phyloP scores from a whole-genome alignment of 2,888 invertebrate genomes.

The Anthrax anthrax region DNA sequence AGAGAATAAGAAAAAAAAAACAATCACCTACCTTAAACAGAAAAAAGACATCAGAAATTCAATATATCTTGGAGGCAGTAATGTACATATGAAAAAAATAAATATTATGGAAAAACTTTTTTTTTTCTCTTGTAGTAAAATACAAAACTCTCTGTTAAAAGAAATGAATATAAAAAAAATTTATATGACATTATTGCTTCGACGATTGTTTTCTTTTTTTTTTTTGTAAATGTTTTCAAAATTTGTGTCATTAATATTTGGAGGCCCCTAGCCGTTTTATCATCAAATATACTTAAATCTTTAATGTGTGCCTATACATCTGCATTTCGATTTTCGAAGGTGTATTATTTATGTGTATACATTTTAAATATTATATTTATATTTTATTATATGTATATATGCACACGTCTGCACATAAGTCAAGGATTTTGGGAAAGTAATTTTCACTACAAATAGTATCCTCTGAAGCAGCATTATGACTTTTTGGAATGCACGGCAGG shows the following conservation, averaged over 20 bases:
- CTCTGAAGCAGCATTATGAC: conserved; percentile 9
- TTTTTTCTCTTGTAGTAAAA: too few relatives aligned
- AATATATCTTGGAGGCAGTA: background rate
- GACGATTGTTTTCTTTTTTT: conserved; percentile 1
- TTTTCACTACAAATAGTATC: conserved; percentile 1
- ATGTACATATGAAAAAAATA: conserved; percentile 6
- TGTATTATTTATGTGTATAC: too few relatives aligned
- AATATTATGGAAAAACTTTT: too few relatives aligned
- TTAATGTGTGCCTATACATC: too few relatives aligned
- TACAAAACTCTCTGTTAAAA: too few relatives aligned
- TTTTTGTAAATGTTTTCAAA: background rate
- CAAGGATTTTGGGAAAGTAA: conserved; percentile 7
- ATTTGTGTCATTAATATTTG: conserved; percentile 7
- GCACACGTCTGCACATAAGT: background rate
- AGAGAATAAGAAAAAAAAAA: too few relatives aligned
- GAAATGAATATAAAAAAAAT: conserved; percentile 1
- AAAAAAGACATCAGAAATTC: too few relatives aligned
- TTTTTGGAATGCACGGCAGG: conserved; percentile 10
- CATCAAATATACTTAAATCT: too few relatives aligned
- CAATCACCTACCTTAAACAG: too few relatives aligned
- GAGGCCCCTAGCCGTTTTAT: conserved; percentile 4
- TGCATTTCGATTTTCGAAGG: too few relatives aligned
- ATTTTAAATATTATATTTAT: too few relatives aligned
- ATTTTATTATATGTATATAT: too few relatives aligned
- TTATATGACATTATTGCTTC: conserved; percentile 5